Percentiles rank a stretch among this genome's conserved stretches.
Conservation (phyloP, 92 coral and sea anemone species). For the Epizoanthus ramosus region DNA sequence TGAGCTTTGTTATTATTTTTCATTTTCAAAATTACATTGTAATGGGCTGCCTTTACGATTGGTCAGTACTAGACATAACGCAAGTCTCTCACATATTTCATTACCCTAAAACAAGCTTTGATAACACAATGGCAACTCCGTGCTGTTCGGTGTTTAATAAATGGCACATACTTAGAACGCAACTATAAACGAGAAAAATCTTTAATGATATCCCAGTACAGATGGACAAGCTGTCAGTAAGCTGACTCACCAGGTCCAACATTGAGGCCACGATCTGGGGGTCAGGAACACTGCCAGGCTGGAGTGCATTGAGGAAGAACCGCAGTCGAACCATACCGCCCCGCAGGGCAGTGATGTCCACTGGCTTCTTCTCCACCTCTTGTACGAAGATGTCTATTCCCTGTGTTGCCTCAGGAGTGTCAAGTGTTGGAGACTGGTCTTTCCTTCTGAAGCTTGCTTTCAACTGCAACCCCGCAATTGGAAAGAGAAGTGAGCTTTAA, state of each 20-base stretch:
- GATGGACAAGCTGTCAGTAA: not conserved
- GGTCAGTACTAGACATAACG: too few relatives aligned
- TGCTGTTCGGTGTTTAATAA: too few relatives aligned
- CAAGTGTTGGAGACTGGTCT: slow-evolving; percentile 23
- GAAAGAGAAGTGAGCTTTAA: too few relatives aligned
- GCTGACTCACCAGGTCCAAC: slow-evolving; percentile 86
- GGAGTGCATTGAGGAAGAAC: slow-evolving; percentile 79
- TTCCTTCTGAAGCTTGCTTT: slow-evolving; percentile 37
- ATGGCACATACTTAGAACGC: too few relatives aligned
- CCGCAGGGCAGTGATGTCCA: slow-evolving; percentile 79
- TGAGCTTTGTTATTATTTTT: too few relatives aligned
- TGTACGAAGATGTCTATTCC: slow-evolving; percentile 74
- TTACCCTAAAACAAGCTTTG: too few relatives aligned
- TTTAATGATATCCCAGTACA: not conserved
- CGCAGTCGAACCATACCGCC: slow-evolving; percentile 88
- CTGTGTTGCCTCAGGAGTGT: slow-evolving; percentile 50
- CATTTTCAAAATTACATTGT: too few relatives aligned
- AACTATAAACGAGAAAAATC: not conserved
- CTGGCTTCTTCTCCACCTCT: slow-evolving; percentile 90
- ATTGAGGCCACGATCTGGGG: slow-evolving; percentile 98
- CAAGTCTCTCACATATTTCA: not conserved
- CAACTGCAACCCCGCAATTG: not conserved
- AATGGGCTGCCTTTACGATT: too few relatives aligned
- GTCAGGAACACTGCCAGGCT: slow-evolving; percentile 96
- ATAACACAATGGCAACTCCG: too few relatives aligned